phyloP scores from a whole-genome alignment of 2,113 vertebrate genomes.

The Chamaea fasciata region DNA sequence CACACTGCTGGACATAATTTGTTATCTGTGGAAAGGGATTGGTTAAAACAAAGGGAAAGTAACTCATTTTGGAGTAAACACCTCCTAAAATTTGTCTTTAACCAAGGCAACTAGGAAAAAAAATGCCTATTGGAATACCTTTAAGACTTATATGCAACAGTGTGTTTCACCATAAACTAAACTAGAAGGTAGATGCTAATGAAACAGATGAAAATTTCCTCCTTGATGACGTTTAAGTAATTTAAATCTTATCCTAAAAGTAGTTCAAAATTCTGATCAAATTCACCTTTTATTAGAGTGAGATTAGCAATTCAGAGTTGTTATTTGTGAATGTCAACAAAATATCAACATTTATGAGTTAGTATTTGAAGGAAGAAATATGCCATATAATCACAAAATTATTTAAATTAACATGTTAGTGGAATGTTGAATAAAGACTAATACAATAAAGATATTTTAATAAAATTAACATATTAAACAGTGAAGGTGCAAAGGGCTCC shows the following conservation, averaged over 20 bases:
- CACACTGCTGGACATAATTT: neutral
- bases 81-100: neutral
- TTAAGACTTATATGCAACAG: neutral
- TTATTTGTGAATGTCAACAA: neutral
- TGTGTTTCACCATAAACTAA: neutral
- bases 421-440: neutral
- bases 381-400: neutral
- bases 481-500: neutral
- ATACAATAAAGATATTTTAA: slow-evolving; percentile 4
- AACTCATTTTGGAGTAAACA: neutral
- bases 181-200: neutral
- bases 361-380: neutral
- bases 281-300: neutral
- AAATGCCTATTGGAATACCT: neutral
- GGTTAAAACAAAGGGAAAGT: neutral
- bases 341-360: neutral
- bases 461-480: slow-evolving; percentile 8
- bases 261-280: neutral
- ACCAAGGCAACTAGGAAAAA: neutral
- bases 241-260: neutral
- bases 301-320: neutral
- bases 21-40: neutral
- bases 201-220: neutral
- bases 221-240: neutral
- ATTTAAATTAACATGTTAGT: neutral